A percentile compares a stretch with the other conserved stretches of the same genome.
Evolutionary conservation across 2,113 vertebrate species (phyloP).

Genomic region (Polypterus senegalus): DNA sequence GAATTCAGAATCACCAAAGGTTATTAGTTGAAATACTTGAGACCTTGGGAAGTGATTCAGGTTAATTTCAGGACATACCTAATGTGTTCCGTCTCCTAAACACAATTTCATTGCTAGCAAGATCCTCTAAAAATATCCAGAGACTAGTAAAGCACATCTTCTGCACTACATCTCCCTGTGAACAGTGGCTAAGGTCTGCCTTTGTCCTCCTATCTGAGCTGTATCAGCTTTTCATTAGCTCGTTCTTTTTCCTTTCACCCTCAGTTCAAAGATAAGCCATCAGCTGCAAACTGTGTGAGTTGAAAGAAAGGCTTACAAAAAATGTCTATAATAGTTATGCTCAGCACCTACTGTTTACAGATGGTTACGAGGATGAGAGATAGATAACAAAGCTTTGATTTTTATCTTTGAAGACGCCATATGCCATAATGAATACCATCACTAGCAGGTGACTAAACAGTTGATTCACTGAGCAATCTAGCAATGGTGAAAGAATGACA

Average conservation of each 20-base stretch:
- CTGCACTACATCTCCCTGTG: constrained; percentile 12
- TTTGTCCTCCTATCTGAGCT: constrained; percentile 15
- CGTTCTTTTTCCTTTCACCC: constrained; percentile 6
- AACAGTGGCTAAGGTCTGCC: constrained; percentile 6
- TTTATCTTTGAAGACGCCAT: constrained; percentile 5
- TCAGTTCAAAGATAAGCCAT: constrained; percentile 10
- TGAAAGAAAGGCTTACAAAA: constrained; percentile 5
- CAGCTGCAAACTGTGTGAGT: constrained; percentile 11
- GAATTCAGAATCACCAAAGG: too few species aligned
- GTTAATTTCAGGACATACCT: too few species aligned
- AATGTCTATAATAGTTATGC: not conserved
- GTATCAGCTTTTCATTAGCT: constrained; percentile 8
- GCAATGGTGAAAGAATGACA: not conserved
- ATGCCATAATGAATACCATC: not conserved
- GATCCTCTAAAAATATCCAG: too few species aligned
- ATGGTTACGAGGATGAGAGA: not conserved
- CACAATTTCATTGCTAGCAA: too few species aligned
- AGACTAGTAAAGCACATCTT: not conserved
- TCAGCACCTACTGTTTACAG: constrained; percentile 13
- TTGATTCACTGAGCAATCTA: not conserved
- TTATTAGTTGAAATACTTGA: too few species aligned
- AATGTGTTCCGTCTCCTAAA: too few species aligned
- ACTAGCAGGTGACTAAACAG: constrained; percentile 14
- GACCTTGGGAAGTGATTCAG: too few species aligned
- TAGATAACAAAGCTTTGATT: not conserved